Evolutionary conservation across 2,797 vertebrate genomes (phyloP).

Genomic region (Stomatorhinus walkeri): DNA sequence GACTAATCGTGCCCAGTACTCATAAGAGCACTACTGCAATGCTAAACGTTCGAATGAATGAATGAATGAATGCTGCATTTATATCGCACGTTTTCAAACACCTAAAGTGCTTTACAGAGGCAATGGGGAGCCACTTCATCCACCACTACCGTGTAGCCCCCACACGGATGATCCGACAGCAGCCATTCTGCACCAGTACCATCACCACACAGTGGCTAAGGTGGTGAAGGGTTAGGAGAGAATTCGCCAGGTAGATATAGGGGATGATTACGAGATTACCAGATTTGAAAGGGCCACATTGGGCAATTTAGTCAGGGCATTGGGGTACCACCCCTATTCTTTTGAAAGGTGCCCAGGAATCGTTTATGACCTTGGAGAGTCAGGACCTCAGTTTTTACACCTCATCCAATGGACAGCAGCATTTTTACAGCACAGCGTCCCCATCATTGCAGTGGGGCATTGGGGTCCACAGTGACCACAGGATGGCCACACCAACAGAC

Average conservation of each 20-base stretch:
- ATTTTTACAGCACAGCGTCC: background rate
- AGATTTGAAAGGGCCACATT: background rate
- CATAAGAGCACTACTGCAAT: background rate
- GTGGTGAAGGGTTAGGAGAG: background rate
- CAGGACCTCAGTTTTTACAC: background rate
- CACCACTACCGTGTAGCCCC: background rate
- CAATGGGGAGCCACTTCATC: background rate
- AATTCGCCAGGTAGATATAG: background rate
- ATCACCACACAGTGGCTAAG: background rate
- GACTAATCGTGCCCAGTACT: background rate
- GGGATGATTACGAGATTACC: background rate
- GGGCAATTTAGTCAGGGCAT: background rate
- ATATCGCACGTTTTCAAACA: background rate
- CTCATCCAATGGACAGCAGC: background rate
- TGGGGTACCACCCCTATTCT: background rate
- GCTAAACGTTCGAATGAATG: background rate
- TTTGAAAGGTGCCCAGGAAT: background rate
- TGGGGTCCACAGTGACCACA: background rate
- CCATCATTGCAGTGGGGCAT: background rate
- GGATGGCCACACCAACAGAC: background rate
- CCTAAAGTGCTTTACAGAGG: background rate
- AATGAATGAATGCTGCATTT: background rate
- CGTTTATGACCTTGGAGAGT: background rate
- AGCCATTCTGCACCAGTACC: background rate
- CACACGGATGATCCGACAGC: background rate